Percentiles rank a stretch among this genome's conserved stretches.
phyloP scores from a whole-genome alignment of 2,888 invertebrate species.

The Drosophila picticornis region DNA sequence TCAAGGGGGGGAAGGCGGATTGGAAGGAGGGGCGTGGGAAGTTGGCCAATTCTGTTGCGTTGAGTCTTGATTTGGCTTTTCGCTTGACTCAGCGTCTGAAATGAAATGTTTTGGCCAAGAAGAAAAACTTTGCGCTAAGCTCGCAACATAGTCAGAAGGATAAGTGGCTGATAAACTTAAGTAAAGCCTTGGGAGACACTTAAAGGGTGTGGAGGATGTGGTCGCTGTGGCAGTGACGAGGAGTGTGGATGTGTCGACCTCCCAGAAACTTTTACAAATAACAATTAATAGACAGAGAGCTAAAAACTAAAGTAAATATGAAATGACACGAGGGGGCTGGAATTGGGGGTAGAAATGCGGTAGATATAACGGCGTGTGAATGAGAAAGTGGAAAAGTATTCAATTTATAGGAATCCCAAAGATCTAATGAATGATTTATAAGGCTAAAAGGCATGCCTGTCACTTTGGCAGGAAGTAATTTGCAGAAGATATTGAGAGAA shows the following conservation, averaged over 20 bases:
- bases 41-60: constrained; percentile 12
- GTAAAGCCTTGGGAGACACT: constrained; percentile 11
- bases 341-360: not conserved
- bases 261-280: constrained; percentile 55
- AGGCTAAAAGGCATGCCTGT: constrained; percentile 1
- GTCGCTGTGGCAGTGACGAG: not conserved
- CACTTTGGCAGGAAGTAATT: constrained; percentile 8
- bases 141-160: constrained; percentile 3
- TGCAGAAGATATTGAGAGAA: not conserved
- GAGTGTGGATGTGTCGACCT: not conserved
- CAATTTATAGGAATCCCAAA: constrained; percentile 2
- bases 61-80: constrained; percentile 55
- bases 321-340: constrained; percentile 9
- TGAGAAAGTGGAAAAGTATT: constrained; percentile 14
- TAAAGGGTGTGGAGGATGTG: not conserved
- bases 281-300: constrained; percentile 63
- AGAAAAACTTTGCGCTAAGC: constrained; percentile 61
- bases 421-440: constrained; percentile 44
- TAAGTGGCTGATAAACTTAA: constrained; percentile 52
- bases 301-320: constrained; percentile 36
- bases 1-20: not conserved
- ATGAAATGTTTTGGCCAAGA: constrained; percentile 47
- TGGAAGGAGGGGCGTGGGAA: not conserved
- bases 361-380: constrained; percentile 7
- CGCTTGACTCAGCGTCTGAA: constrained; percentile 27